A percentile compares a stretch with the other conserved stretches of the same genome.
Conservation (phyloP, 2,113 vertebrate genomes). For the Antidorcas marsupialis region DNA sequence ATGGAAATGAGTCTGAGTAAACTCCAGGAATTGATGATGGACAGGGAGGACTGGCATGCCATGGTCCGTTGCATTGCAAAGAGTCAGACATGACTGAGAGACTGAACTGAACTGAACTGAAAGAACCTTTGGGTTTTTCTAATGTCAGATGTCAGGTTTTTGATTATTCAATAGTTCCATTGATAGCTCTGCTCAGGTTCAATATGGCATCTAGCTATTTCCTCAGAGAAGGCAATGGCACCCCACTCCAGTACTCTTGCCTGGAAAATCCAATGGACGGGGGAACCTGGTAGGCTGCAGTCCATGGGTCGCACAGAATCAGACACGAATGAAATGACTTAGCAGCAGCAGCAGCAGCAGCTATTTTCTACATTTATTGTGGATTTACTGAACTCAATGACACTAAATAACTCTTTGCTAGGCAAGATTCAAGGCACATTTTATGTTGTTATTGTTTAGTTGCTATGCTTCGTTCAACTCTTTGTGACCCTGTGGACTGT, state of each 20-base stretch:
- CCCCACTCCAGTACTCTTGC: no score
- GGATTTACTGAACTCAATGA: background rate
- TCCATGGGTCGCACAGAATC: no score
- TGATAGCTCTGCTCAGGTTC: background rate
- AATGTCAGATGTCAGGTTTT: background rate
- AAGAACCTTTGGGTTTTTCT: background rate
- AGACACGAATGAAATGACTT: rapidly evolving
- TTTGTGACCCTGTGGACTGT: background rate
- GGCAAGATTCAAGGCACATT: background rate
- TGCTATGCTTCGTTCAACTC: background rate
- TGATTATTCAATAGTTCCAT: background rate
- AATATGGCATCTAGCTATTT: background rate
- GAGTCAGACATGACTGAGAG: rapidly evolving
- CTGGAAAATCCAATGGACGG: no score
- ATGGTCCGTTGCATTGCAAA: rapidly evolving
- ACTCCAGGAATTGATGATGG: background rate
- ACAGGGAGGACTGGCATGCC: background rate
- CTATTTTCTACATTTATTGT: background rate
- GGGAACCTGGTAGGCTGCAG: no score
- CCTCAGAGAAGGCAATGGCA: background rate
- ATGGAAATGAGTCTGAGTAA: background rate
- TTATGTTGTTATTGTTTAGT: background rate
- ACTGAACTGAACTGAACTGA: background rate
- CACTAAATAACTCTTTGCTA: background rate
- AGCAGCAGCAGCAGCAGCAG: background rate